Percentiles rank a stretch among this genome's conserved stretches.
Evolutionary conservation across 2,888 invertebrate species (phyloP).

Genomic region (Tuberolachnus salignus): DNA sequence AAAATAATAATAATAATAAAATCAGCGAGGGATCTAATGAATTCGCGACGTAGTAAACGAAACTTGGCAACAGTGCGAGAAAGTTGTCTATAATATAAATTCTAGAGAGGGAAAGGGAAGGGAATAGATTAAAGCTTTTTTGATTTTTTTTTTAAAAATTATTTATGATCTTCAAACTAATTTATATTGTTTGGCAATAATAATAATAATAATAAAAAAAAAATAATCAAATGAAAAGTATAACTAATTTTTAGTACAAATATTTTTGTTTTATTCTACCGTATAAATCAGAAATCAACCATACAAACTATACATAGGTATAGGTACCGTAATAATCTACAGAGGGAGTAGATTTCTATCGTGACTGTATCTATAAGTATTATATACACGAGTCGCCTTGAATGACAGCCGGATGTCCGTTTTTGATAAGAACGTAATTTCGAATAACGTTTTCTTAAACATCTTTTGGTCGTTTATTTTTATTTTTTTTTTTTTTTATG

Average conservation of each 20-base stretch:
- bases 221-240: not conserved
- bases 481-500: too few relatives aligned
- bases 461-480: too few relatives aligned
- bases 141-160: slow-evolving; percentile 5
- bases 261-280: not conserved
- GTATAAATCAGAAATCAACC: slow-evolving; percentile 1
- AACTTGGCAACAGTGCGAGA: slow-evolving; percentile 49
- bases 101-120: not conserved
- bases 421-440: not conserved
- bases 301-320: not conserved
- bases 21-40: slow-evolving; percentile 5
- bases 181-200: not conserved
- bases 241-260: not conserved
- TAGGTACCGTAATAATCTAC: not conserved
- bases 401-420: slow-evolving; percentile 40
- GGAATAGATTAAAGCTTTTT: slow-evolving; percentile 9
- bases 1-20: not conserved
- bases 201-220: not conserved
- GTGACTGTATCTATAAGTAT: not conserved
- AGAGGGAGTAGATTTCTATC: slow-evolving; percentile 15
- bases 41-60: not conserved
- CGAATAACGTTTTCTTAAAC: not conserved
- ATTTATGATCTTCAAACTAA: not conserved
- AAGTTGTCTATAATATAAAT: slow-evolving; percentile 7
- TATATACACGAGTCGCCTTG: not conserved